A percentile compares a stretch with the other conserved stretches of the same genome.
phyloP scores from a whole-genome alignment of 2,888 invertebrate species.

The Temnothorax unifasciatus region DNA sequence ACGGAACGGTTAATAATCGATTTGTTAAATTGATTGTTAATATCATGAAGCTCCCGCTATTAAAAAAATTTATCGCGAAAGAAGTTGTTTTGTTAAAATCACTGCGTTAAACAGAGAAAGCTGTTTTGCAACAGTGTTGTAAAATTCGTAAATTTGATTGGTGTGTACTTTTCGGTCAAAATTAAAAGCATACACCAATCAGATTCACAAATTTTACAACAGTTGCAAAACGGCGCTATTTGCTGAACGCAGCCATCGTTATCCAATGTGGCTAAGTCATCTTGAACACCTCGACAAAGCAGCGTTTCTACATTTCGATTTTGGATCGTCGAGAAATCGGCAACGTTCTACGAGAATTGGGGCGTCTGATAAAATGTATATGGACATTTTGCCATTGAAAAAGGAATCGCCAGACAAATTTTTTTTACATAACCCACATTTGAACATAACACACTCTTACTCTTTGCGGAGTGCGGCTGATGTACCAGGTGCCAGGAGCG shows the following conservation, averaged over 20 bases:
- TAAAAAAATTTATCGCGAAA: background rate
- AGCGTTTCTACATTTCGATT: background rate
- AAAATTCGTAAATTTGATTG: too few relatives aligned
- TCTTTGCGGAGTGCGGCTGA: constrained; percentile 80
- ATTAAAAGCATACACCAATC: too few relatives aligned
- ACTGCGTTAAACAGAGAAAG: too few relatives aligned
- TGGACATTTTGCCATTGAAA: background rate
- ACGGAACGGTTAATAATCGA: background rate
- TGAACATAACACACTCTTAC: constrained; percentile 67
- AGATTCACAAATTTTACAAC: too few relatives aligned
- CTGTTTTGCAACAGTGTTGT: too few relatives aligned
- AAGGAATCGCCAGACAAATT: background rate
- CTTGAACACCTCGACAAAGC: background rate
- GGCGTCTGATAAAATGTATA: background rate
- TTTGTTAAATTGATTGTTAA: background rate
- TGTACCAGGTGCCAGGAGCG: constrained; percentile 71
- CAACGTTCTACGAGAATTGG: background rate
- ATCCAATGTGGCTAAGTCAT: background rate
- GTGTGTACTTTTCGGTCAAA: too few relatives aligned
- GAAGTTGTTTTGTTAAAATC: background rate
- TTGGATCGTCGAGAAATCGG: background rate
- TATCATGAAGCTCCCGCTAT: background rate
- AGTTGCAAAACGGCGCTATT: too few relatives aligned
- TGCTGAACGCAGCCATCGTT: too few relatives aligned
- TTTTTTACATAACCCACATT: background rate